phyloP scores from a whole-genome alignment of 1,140 invertebrate species.

The Euschistus heros region DNA sequence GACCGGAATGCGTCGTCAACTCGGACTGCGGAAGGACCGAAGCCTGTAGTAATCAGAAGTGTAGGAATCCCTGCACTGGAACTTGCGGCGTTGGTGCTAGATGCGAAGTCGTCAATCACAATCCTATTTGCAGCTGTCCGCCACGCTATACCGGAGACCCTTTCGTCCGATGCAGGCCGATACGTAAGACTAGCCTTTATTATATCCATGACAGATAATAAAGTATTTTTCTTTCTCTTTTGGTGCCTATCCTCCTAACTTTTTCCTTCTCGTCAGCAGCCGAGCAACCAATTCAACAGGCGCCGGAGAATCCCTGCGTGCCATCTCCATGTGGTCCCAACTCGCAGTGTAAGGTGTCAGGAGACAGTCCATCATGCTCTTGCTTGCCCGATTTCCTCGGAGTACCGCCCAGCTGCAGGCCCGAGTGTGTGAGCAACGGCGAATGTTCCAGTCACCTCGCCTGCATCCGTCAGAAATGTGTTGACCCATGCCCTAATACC shows the following conservation, averaged over 20 bases:
- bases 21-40: constrained; percentile 41
- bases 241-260: background rate
- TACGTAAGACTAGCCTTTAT: constrained; percentile 36
- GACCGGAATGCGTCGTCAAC: constrained; percentile 43
- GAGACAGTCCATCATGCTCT: constrained; percentile 47
- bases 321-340: constrained; percentile 53
- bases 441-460: constrained; percentile 43
- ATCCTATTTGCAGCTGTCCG: constrained; percentile 52
- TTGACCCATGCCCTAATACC: constrained; percentile 43
- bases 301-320: constrained; percentile 38
- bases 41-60: constrained; percentile 45
- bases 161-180: constrained; percentile 54
- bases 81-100: constrained; percentile 48
- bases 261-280: constrained; percentile 29
- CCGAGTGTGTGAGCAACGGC: constrained; percentile 44
- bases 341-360: constrained; percentile 48
- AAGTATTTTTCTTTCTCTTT: background rate
- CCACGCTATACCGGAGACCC: constrained; percentile 58
- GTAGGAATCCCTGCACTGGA: constrained; percentile 43
- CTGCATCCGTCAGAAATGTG: constrained; percentile 46
- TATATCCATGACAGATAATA: background rate
- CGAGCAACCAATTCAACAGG: constrained; percentile 31
- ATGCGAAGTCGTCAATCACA: constrained; percentile 54
- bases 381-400: constrained; percentile 40
- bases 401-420: constrained; percentile 40